Evolutionary conservation across 2,888 invertebrate species (phyloP), one percentile per base, ranked within the genome.

Genomic region (Drosophila melanosoma): DNA sequence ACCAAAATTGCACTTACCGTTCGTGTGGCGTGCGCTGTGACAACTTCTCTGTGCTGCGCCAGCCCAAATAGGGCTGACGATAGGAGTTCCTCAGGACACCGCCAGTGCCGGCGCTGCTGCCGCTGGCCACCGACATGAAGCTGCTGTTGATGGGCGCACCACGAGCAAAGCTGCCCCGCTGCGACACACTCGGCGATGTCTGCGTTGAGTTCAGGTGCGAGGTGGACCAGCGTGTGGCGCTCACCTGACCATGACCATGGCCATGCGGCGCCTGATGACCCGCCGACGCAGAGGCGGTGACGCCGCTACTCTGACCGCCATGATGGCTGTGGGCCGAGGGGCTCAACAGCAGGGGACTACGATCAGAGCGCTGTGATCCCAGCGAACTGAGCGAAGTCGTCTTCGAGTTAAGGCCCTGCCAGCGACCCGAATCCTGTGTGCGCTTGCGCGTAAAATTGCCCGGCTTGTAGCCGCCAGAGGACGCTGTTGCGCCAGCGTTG

Each of bases 61-160:
- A 98, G 59, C 98, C 98, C 74, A 98, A 94, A 93, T 98, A 98
- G 1, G 98, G 98, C 92, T 97, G 97, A 45, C 97, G 95, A 82
- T 97, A 96, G 92, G 96, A 97, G 74, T 91, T 93, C 59, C 94
- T 87, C 56, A 93, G 84, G 29, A 89, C 88, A 15, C 88, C 72
- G 74, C 95, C 94, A 15, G 77, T 54, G 4, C 78, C 74, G 35
- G 74, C 68, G 79, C 95, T 95, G 67, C 94, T 94, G 80, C 95
- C 95, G 63, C 94, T 94, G 78, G 95, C 95, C 54, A 94, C 94
- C 69, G 96, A 95, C 63, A 94, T 94, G 78, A 93, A 93, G 85
- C 93, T 93, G 58, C 92, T 92, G 74, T 93, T 93, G 20, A 92
- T 90, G 45, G 91, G 91, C 60, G 94, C 94, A 35, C 94, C 94